Evolutionary conservation across 2,113 vertebrate species (phyloP), one percentile per base, ranked within the genome.

Genomic region (Euleptes europaea): DNA sequence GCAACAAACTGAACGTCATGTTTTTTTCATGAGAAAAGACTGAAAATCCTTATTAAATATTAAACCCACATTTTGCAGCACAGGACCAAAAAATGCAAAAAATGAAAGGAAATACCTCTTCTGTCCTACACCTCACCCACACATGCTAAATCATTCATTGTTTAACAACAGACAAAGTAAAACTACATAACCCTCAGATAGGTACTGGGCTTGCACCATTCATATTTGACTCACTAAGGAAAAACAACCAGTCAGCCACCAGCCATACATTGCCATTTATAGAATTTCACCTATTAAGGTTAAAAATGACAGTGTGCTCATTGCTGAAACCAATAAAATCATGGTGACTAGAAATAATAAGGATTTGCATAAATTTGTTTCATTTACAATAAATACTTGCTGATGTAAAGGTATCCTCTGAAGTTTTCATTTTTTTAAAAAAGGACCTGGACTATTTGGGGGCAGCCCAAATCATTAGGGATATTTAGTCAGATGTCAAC

Each of bases 11-110:
- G 7, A 91, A 88, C 78, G 80, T 91, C 85, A 94, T 94, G 91
- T 94, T 85, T 93, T 94, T 95, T 96, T 95, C 84, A 96, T 95
- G 88, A 96, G 90, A 92, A 91, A 92, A 80, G 89, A 92, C 92
- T 92, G 90, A 91, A 94, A 87, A 81, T 42, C 12, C 4, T 91
- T 84, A 94, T 96, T 87, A 92, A 94, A 94, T 95, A 96, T 95
- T 96, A 33, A 96, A 82, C 78, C 33, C 80, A 75, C 87, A 71
- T 82, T 91, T 92, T 92, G 86, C 51, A 78, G 28, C 77, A 81
- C 6, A 74, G 35, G 78, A 10, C 33, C 35, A 82, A 78, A 84
- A 80, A 85, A 57, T 11, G 23, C 1, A 78, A 2, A 74, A n/a
- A 17, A 77, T 2, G 2, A 88, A 92, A 84, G 63, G 83, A 93